phyloP scores from a whole-genome alignment of 2,797 vertebrate species.

The Dermochelys coriacea region DNA sequence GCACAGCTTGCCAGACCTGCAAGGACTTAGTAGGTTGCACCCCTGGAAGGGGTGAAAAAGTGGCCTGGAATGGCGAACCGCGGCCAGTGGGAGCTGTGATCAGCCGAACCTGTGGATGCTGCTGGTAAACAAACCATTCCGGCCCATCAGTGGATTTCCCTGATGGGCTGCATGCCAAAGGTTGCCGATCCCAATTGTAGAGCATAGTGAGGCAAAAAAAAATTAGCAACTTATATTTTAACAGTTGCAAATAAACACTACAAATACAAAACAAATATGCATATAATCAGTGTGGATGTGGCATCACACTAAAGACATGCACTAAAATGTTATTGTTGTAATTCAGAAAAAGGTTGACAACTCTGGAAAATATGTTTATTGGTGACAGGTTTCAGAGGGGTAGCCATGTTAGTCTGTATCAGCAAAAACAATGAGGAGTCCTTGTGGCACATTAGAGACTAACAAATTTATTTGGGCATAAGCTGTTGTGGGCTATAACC shows the following conservation, averaged over 20 bases:
- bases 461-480: too few relatives aligned
- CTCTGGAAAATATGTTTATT: background rate
- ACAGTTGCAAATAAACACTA: background rate
- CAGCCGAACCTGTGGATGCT: too few relatives aligned
- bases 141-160: too few relatives aligned
- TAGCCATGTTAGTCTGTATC: too few relatives aligned
- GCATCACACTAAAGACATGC: background rate
- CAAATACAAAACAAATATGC: background rate
- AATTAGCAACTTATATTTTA: background rate
- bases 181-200: background rate
- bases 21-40: background rate
- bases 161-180: too few relatives aligned
- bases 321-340: slow-evolving; percentile 1
- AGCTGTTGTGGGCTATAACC: too few relatives aligned
- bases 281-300: background rate
- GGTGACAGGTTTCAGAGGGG: too few relatives aligned
- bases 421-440: too few relatives aligned
- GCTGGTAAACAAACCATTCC: too few relatives aligned
- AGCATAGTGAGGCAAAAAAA: background rate
- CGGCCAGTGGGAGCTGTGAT: too few relatives aligned
- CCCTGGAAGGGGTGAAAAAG: background rate
- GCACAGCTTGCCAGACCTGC: background rate
- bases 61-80: too few relatives aligned
- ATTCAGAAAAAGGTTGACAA: slow-evolving; percentile 20
- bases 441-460: too few relatives aligned